Evolutionary conservation across 2,113 vertebrate species (phyloP), one percentile per base, ranked within the genome.

Genomic region (Rhegmatorhina hoffmannsi): DNA sequence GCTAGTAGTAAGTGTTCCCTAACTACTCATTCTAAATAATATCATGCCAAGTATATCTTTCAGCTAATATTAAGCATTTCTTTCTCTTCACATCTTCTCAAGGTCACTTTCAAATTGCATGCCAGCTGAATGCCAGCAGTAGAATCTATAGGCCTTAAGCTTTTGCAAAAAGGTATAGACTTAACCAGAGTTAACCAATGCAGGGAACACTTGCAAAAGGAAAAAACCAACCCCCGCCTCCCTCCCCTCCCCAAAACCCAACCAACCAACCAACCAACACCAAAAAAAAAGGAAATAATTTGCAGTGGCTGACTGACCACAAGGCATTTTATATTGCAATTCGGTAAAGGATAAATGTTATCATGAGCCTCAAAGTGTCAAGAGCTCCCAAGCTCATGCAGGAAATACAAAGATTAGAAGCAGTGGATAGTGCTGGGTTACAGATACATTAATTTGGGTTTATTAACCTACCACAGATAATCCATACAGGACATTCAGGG

Each of bases 331-430:
- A 31, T 38, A 38, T 29, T 47, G 28, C 49, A 64, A 46, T 20
- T 55, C 31, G 69, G 19, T 69, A 58, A 66, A 2, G 18, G 26
- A 63, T 44, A 79, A 87, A 75, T 19, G 4, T 49, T 64, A 31
- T 14, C 9, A 13, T 6, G 11, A 72, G 31, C 16, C 6, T 47
- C 8, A 1, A 1, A 3, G 2, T 40, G 24, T 20, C 36, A 64
- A 11, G 19, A 28, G 21, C 28, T 64, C 18, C 29, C 36, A 60
- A 26, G 20, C 11, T 50, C 49, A 50, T n/a, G 26, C 8, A 19
- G 0, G 2, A 38, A 84, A 82, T 24, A 9, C 25, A 73, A 60
- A 53, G n/a, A 17, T 59, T 59, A 78, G 64, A 29, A 63, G 19
- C 31, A 87, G 50, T 1, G 2, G 24, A 31, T 4, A 40, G 10